Percentiles rank a stretch among this genome's conserved stretches.
These are phyloP conservation scores for Siderastrea siderea DNA, from an alignment of 92 coral and sea anemone genomes.

Conservation along the genomic window DNA sequence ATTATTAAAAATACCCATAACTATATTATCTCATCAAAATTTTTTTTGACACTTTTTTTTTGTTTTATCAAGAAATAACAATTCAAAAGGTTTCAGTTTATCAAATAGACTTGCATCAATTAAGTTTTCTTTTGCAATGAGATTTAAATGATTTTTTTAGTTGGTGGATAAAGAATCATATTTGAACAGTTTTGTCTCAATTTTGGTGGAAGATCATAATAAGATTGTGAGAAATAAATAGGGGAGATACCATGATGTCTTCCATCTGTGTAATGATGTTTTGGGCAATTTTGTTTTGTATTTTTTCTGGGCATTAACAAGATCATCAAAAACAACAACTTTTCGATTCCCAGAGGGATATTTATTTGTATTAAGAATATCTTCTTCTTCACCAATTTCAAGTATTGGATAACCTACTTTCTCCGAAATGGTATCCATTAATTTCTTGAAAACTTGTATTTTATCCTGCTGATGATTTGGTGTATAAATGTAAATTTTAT, in stretches of 20 bases:
- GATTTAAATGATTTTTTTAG: conserved; percentile 14
- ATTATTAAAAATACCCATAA: too few species aligned
- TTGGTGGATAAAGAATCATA: conserved; percentile 39
- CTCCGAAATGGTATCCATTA: neutral
- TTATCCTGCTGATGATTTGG: conserved; percentile 18
- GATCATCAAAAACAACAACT: conserved; percentile 39
- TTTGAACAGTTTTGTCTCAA: conserved; percentile 15
- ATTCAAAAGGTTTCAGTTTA: conserved; percentile 11
- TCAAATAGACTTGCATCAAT: neutral
- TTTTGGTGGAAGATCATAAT: conserved; percentile 30
- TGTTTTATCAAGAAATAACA: conserved; percentile 24
- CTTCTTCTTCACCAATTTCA: neutral
- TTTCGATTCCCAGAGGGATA: conserved; percentile 23
- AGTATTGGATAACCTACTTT: neutral
- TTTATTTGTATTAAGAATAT: conserved; percentile 1
- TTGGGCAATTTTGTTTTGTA: conserved; percentile 29
- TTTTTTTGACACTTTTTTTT: neutral
- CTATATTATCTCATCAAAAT: neutral
- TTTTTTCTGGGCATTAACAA: conserved; percentile 28
- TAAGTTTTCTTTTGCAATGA: too few species aligned
- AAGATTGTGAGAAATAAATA: conserved; percentile 18
- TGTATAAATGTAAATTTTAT: neutral
- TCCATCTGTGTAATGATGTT: conserved; percentile 43
- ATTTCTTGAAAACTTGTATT: neutral
- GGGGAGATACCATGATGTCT: conserved; percentile 16